These are phyloP conservation scores for Plemyria rubiginata DNA, from an alignment of 2,888 invertebrate genomes.

Conservation along the genomic window DNA sequence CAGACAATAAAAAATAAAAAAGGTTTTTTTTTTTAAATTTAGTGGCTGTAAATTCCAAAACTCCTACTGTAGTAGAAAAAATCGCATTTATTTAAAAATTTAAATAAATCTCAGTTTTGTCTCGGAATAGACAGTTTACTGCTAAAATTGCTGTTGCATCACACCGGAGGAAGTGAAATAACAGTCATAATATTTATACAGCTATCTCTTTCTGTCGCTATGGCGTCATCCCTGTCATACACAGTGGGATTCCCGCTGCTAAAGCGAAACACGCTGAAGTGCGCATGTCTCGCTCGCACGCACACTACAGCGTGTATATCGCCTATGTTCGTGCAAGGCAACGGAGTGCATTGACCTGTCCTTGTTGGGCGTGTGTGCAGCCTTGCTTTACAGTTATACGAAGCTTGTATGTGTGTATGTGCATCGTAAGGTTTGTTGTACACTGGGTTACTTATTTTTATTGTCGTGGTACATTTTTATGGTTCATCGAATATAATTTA, in stretches of 20 bases:
- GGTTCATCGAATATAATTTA: conserved; percentile 27
- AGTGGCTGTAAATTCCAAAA: not conserved
- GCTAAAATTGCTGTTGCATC: conserved; percentile 80
- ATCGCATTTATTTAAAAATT: conserved; percentile 48
- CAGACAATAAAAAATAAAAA: conserved; percentile 20
- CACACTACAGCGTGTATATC: conserved; percentile 52
- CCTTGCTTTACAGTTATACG: conserved; percentile 82
- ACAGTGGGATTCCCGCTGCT: conserved; percentile 57
- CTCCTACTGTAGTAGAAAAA: conserved; percentile 15
- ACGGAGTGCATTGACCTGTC: conserved; percentile 84
- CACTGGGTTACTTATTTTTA: conserved; percentile 54
- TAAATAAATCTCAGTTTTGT: conserved; percentile 69
- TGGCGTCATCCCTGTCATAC: conserved; percentile 74
- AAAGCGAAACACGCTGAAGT: conserved; percentile 54
- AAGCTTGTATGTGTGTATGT: conserved; percentile 66
- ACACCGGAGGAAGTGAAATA: conserved; percentile 83
- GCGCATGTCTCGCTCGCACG: conserved; percentile 57
- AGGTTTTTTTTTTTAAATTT: not conserved
- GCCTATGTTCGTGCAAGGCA: conserved; percentile 78
- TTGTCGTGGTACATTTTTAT: conserved; percentile 38
- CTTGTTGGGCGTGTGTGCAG: conserved; percentile 82
- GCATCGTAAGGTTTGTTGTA: conserved; percentile 76
- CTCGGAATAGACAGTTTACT: conserved; percentile 77
- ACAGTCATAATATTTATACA: conserved; percentile 83
- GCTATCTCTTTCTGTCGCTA: conserved; percentile 66